Conservation (phyloP, 1,140 invertebrate species). For the Wasmannia auropunctata region DNA sequence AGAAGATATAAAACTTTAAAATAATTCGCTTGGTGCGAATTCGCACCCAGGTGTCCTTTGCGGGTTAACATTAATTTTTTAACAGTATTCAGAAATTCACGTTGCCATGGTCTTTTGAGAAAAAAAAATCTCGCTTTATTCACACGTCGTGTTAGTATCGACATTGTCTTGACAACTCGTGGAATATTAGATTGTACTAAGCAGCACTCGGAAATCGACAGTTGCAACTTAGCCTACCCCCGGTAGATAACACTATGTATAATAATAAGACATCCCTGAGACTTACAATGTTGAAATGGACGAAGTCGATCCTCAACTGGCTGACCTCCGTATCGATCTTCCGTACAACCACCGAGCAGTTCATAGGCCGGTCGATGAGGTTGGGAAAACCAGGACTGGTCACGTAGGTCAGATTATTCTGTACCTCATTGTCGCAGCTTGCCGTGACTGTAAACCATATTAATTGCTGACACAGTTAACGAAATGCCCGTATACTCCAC, state of each 20-base stretch:
- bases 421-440: constrained; percentile 90
- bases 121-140: constrained; percentile 8
- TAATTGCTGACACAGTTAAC: constrained; percentile 43
- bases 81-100: not conserved
- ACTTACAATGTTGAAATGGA: constrained; percentile 92
- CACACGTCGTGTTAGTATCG: not conserved
- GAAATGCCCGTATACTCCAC: not conserved
- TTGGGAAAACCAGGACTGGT: constrained; percentile 93
- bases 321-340: constrained; percentile 91
- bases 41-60: too few species aligned
- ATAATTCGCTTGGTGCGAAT: too few species aligned
- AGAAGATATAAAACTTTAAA: too few species aligned
- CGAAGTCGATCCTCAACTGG: constrained; percentile 91
- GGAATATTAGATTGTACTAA: constrained; percentile 38
- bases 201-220: constrained; percentile 5
- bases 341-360: constrained; percentile 89
- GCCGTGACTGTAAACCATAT: constrained; percentile 88
- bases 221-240: not conserved
- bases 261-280: constrained; percentile 36
- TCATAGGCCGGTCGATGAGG: constrained; percentile 88
- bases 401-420: constrained; percentile 94
- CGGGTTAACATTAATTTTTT: too few species aligned
- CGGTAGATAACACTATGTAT: not conserved
- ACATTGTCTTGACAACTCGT: constrained; percentile 22
- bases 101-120: not conserved